Evolutionary conservation across 2,888 invertebrate species (phyloP), one percentile per base, ranked within the genome.

Genomic region (Gastracanthus pulcherrimus): DNA sequence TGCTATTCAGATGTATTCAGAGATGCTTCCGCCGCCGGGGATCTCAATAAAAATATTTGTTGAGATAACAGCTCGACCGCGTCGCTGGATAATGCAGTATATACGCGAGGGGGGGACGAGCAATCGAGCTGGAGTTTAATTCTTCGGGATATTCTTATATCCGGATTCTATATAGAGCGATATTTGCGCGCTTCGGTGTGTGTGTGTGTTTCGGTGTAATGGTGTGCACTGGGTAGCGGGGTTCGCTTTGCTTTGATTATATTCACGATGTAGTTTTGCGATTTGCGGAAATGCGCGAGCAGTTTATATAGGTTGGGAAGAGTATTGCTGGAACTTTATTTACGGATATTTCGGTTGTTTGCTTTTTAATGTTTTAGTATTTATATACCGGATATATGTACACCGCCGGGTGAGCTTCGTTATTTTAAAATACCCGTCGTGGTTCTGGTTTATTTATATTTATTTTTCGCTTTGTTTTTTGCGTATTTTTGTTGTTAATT

Each of bases 1-100:
- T 87, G 88, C 86, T 89, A 89, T 90, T 89, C 89, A 89, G 87
- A 89, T 90, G 60, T 86, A 90, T 90, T 89, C 89, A 87, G 88
- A 55, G 55, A 19, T 11, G 55, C 55, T 26, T 6, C 83, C 84
- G 36, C 41, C 58, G 60, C 41, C 81, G 83, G 86, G 87, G 87
- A 81, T 84, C 87, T 86, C 84, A 88, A 87, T 87, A 88, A 90
- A 90, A 90, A 90, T 90, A 90, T 90, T 90, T 88, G 84, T 84
- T 87, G 86, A 89, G 89, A 90, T 87, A 90, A 89, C 89, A 90
- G 45, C 41, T 51, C 51, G 85, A 82, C 80, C 81, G 70, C 76
- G 23, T 81, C 64, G 82, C 34, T 82, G 67, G 62, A 72, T 41
- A 66, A 64, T 64, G 84, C 82, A 72, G 69, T 67, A 75, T 48